Evolutionary conservation across 2,888 invertebrate genomes (phyloP).

Genomic region (Lycia hirtaria): DNA sequence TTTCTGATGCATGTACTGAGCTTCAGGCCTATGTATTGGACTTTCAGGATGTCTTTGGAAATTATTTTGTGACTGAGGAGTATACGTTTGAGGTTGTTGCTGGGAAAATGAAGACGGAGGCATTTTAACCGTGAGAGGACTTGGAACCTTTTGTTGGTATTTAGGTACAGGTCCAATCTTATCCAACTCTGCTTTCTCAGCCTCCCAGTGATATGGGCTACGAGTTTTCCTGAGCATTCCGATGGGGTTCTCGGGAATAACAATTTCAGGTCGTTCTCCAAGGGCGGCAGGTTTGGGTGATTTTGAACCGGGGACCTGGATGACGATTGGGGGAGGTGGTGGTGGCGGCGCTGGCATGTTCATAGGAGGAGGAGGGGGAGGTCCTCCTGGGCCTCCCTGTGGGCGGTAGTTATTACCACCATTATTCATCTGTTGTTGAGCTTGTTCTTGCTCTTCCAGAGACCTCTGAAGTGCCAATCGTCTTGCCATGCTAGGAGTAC

Average conservation of each 20-base stretch:
- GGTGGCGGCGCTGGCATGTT: conserved; percentile 77
- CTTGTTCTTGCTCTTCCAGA: conserved; percentile 84
- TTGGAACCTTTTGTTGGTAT: conserved; percentile 77
- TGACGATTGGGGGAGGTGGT: conserved; percentile 87
- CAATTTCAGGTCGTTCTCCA: conserved; percentile 89
- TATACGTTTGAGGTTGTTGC: conserved; percentile 73
- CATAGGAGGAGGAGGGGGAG: conserved; percentile 77
- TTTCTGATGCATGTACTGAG: conserved; percentile 75
- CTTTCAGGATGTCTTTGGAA: conserved; percentile 70
- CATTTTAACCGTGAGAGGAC: conserved; percentile 78
- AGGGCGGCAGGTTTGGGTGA: conserved; percentile 82
- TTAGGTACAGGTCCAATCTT: conserved; percentile 78
- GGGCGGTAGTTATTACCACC: conserved; percentile 58
- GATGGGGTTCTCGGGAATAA: conserved; percentile 90
- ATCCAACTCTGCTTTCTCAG: conserved; percentile 84
- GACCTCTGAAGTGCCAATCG: conserved; percentile 88
- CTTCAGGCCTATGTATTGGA: conserved; percentile 80
- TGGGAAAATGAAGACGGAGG: conserved; percentile 71
- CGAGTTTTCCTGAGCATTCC: conserved; percentile 88
- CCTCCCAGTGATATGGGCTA: conserved; percentile 88
- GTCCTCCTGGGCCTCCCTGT: conserved; percentile 57
- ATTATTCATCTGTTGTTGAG: conserved; percentile 60
- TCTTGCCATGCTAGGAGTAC: conserved; percentile 95
- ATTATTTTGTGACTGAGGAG: conserved; percentile 63
- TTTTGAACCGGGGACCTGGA: conserved; percentile 76